A percentile compares a stretch with the other conserved stretches of the same genome.
These are phyloP conservation scores for Diachrysia chrysitis DNA, from an alignment of 2,888 invertebrate species.

Conservation along the genomic window DNA sequence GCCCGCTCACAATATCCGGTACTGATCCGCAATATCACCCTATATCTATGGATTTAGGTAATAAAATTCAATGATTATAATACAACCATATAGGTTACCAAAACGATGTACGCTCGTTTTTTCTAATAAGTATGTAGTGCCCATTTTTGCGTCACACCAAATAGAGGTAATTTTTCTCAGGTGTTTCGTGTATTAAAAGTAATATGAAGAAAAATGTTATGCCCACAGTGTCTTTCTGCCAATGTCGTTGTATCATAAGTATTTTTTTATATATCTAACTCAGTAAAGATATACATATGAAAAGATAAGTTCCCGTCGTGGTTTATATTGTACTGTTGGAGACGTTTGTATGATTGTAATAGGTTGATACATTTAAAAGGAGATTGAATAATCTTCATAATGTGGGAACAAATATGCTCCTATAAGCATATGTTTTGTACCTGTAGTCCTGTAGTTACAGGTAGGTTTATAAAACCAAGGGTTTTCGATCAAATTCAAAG, in stretches of 20 bases:
- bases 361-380: background rate
- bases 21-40: slow-evolving; percentile 71
- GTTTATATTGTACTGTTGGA: background rate
- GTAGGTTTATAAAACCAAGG: background rate
- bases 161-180: slow-evolving; percentile 19
- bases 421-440: background rate
- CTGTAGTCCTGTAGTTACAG: no score
- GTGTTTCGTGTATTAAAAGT: slow-evolving; percentile 22
- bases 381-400: background rate
- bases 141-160: slow-evolving; percentile 14
- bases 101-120: slow-evolving; percentile 16
- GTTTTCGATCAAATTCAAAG: slow-evolving; percentile 1
- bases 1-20: slow-evolving; percentile 74
- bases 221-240: background rate
- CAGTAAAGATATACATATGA: background rate
- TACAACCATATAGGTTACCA: slow-evolving; percentile 38
- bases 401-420: background rate
- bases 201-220: slow-evolving; percentile 11
- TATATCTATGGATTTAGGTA: slow-evolving; percentile 68
- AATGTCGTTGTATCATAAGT: background rate
- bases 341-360: background rate
- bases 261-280: background rate
- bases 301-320: background rate
- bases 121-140: slow-evolving; percentile 11
- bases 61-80: slow-evolving; percentile 76